phyloP scores from a whole-genome alignment of 1,140 invertebrate genomes.

The Dendroctonus valens region DNA sequence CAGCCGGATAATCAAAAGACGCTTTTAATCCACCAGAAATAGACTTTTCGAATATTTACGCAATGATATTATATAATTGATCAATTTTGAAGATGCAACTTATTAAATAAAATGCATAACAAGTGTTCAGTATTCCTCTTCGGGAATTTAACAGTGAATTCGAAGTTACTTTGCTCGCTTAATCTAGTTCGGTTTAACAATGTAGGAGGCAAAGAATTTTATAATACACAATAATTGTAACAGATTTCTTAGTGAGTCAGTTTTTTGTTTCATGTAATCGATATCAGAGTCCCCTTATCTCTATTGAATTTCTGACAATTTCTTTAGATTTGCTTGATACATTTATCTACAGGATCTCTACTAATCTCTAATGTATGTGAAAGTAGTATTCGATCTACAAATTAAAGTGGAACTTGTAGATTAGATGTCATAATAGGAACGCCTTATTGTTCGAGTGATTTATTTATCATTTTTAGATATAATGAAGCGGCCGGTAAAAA shows the following conservation, averaged over 20 bases:
- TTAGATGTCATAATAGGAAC: constrained; percentile 1
- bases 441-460: constrained; percentile 1
- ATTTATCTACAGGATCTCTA: no score
- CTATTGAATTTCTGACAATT: background rate
- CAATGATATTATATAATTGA: background rate
- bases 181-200: no score
- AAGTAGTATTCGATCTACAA: background rate
- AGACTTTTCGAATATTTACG: constrained; percentile 7
- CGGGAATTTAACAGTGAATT: no score
- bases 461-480: background rate
- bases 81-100: background rate
- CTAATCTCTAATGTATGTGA: constrained; percentile 5
- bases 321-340: background rate
- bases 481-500: no score
- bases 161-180: no score
- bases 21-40: constrained; percentile 9
- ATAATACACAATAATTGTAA: no score
- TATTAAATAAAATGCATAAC: background rate
- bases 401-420: background rate
- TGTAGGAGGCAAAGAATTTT: no score
- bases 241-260: no score
- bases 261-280: no score
- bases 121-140: no score
- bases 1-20: constrained; percentile 14
- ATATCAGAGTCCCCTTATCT: no score